phyloP scores from a whole-genome alignment of 2,113 vertebrate species.

The Seriola quinqueradiata region DNA sequence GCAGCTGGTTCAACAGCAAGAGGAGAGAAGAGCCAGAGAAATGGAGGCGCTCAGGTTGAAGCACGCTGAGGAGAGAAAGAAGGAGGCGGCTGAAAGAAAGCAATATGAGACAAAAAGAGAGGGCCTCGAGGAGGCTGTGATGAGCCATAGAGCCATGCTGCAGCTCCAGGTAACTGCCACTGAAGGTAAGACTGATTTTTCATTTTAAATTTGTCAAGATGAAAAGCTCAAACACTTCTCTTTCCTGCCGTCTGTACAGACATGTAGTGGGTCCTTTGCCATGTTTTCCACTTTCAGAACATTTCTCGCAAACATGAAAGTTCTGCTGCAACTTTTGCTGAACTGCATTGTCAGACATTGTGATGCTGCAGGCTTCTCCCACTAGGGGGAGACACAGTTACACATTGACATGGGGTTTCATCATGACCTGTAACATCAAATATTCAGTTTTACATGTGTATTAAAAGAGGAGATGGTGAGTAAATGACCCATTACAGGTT shows the following conservation, averaged over 20 bases:
- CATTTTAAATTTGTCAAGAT: neutral
- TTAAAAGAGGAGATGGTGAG: neutral
- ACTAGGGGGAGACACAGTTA: constrained; percentile 33
- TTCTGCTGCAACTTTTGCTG: neutral
- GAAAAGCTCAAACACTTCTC: neutral
- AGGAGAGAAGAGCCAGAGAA: constrained; percentile 47
- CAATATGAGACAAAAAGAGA: constrained; percentile 34
- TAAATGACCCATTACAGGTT: neutral
- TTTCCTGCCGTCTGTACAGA: neutral
- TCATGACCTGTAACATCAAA: neutral
- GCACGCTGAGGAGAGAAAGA: constrained; percentile 54
- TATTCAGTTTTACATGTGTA: neutral
- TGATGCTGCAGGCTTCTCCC: neutral
- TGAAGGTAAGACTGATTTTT: constrained; percentile 24
- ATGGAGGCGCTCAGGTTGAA: constrained; percentile 47
- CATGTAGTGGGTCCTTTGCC: neutral
- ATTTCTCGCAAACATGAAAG: neutral
- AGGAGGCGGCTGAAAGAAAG: constrained; percentile 33
- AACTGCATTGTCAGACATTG: neutral
- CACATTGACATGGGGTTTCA: neutral
- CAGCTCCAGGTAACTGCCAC: constrained; percentile 33
- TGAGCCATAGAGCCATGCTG: constrained; percentile 48
- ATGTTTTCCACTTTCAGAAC: neutral
- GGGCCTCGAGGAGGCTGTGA: constrained; percentile 54
- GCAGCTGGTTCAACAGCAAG: constrained; percentile 16